Evolutionary conservation across 1,140 invertebrate genomes (phyloP).

Genomic region (Andrena cerasifolii): DNA sequence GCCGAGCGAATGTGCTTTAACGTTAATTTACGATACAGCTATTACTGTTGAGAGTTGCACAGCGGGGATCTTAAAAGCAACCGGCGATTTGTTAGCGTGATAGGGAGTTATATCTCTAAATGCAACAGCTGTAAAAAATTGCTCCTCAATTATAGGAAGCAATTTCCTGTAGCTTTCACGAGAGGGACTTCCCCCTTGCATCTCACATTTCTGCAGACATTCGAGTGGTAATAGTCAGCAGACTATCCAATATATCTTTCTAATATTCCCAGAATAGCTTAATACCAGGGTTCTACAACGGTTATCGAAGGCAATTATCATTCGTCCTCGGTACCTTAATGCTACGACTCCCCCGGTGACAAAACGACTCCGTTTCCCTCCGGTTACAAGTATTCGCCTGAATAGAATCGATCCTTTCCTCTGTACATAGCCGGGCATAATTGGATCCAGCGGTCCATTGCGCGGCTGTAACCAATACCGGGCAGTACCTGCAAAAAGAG

Average conservation of each 20-base stretch:
- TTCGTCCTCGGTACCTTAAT: background rate
- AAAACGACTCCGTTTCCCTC: background rate
- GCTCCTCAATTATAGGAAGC: too few species aligned
- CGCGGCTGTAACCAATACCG: conserved; percentile 33
- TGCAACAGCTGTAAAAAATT: too few species aligned
- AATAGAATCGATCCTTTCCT: background rate
- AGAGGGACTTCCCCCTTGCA: background rate
- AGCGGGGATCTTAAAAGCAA: too few species aligned
- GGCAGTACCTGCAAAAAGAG: conserved; percentile 23
- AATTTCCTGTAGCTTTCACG: too few species aligned
- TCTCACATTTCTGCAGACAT: background rate
- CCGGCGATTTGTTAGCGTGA: too few species aligned
- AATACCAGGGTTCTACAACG: background rate
- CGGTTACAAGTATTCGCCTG: background rate
- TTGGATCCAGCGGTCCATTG: conserved; percentile 45
- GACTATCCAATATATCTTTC: background rate
- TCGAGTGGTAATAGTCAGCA: background rate
- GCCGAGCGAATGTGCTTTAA: too few species aligned
- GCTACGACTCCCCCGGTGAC: background rate
- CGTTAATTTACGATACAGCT: too few species aligned
- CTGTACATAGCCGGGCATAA: conserved; percentile 1
- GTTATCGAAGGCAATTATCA: conserved; percentile 11
- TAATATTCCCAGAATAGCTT: conserved; percentile 1
- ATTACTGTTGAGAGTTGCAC: too few species aligned
- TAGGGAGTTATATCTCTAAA: too few species aligned